These are phyloP conservation scores for Galerucella nymphaeae DNA, from an alignment of 2,888 invertebrate genomes.

Conservation along the genomic window DNA sequence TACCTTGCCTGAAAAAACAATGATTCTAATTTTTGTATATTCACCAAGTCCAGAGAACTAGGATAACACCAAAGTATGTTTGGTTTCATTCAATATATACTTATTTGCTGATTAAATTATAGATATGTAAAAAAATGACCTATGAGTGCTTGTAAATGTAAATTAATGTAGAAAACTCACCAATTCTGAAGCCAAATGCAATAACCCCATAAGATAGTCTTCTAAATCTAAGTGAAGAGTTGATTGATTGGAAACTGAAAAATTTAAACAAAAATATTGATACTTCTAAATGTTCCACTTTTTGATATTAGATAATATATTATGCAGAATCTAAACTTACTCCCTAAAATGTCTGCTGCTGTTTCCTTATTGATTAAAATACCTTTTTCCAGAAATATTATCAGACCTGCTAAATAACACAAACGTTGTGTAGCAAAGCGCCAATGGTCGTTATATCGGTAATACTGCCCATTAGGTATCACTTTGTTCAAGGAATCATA, in stretches of 20 bases:
- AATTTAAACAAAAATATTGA: conserved; percentile 13
- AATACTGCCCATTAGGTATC: conserved; percentile 83
- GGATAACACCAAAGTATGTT: no score
- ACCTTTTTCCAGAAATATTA: conserved; percentile 84
- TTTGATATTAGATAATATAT: no score
- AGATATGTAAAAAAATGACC: background rate
- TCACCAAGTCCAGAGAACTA: no score
- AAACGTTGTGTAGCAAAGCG: conserved; percentile 82
- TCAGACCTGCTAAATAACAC: conserved; percentile 81
- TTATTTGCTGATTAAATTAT: no score
- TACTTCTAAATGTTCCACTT: background rate
- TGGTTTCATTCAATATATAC: no score
- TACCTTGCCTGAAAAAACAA: conserved; percentile 73
- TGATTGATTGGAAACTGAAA: conserved; percentile 77
- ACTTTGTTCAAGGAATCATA: conserved; percentile 74
- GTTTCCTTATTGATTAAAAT: conserved; percentile 79
- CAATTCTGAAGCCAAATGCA: conserved; percentile 86
- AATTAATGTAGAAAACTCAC: conserved; percentile 64
- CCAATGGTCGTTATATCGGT: conserved; percentile 91
- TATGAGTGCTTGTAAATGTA: no score
- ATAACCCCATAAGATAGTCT: conserved; percentile 87
- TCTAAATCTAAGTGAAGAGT: conserved; percentile 92
- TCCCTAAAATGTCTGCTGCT: conserved; percentile 80
- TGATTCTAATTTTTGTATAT: background rate
- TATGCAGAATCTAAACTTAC: conserved; percentile 63